Evolutionary conservation across 53 echinoderm and acorn worm genomes (phyloP), one percentile per base, ranked within the genome.

Genomic region (Stichopus horrens): DNA sequence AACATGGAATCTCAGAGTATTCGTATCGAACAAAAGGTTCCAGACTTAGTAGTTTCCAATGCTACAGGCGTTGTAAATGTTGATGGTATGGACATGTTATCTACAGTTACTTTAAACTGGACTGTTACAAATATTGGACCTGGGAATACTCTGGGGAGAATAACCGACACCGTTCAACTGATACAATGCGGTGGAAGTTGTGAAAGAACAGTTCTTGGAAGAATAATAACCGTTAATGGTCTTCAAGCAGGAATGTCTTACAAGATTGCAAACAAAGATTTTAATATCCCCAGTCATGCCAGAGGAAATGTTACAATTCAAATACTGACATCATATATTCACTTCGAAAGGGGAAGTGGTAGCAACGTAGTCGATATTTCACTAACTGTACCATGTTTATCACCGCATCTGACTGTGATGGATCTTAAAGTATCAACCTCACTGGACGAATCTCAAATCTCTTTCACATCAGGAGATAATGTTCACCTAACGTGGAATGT

Each of bases 1-100:
- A 87, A 87, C 74, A 53, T 53, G 8, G 20, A 53, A 19, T 54
- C 55, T 9, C 22, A 55, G 21, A 9, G 53, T 20, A 21, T 87
- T 16, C 19, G n/a, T 4, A 55, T 87, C 56, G 58, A 54, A 2
- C 87, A 87, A 54, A 57, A 21, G 8, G 52, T 87, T 8, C 75
- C 87, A 56, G 87, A 87, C 55, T 87, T 87, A 74, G 7, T 52
- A 7, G 56, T 87, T 74, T 20, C 58, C n/a, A 57, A 75, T 21
- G 87, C 55, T 5, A 21, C 21, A 20, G 54, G 54, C 3, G 22
- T 18, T 2, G 13, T 74, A 0, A 54, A 5, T 11, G 10, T 37
- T 5, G 56, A 87, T 55, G 10, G n/a, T n/a, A 87, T 74, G 7
- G 55, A 21, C 54, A 20, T 56, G 21, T 16, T 23, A 74, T 18